Evolutionary conservation across 2,888 invertebrate genomes (phyloP), one percentile per base, ranked within the genome.

Genomic region (Idaea aversata): DNA sequence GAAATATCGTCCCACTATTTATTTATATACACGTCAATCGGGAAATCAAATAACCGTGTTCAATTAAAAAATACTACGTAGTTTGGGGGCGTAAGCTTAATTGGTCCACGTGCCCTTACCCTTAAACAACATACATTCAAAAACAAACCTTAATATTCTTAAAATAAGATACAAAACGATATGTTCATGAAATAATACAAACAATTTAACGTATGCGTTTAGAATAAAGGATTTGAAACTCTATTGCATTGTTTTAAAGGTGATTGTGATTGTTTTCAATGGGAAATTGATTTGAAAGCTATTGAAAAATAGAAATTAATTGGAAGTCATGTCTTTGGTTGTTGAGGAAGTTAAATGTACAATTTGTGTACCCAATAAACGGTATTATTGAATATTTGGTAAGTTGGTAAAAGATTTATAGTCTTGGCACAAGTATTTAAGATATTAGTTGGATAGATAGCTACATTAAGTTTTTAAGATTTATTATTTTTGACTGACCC

Each of bases 1-100:
- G 64, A 63, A 69, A 69, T 35, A 70, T 70, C 69, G 71, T 67
- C 72, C 61, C 72, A 70, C 64, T 67, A 67, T 62, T 65, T 72
- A 70, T 72, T 69, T 74, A 70, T 71, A 71, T 67, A 67, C 72
- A 86, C 85, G 86, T 88, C 91, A 87, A 88, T 88, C 87, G 84
- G 81, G 82, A 84, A 88, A 83, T 86, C 88, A 90, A 90, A 90
- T 87, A 87, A 86, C 81, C 88, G 87, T 85, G 85, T 86, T 88
- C 89, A 90, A 90, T 91, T 90, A 90, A 87, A 86, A 82, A 81
- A 82, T 75, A 81, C 78, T 81, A 81, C 77, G 78, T 77, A 81
- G 78, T 83, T 85, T 77, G 80, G 82, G 86, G 88, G 83, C 73
- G 73, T 72, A 71, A 64, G 69, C 70, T 67, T 88, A 89, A 90